A percentile compares a stretch with the other conserved stretches of the same genome.
These are phyloP conservation scores for Tetragonisca angustula DNA, from an alignment of 2,888 invertebrate species.

Conservation along the genomic window DNA sequence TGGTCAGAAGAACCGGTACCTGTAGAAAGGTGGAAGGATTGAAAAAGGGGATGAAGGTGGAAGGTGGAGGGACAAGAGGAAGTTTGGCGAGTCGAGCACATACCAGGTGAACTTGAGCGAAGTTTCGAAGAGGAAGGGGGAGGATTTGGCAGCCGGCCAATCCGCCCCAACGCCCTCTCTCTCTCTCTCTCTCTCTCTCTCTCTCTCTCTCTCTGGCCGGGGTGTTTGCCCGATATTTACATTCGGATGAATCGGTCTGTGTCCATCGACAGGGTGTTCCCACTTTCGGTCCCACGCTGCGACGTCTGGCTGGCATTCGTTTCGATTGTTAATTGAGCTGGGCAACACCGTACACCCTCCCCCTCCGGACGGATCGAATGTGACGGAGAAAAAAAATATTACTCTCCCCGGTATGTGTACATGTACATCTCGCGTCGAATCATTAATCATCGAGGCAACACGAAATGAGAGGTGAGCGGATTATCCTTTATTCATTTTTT, in stretches of 20 bases:
- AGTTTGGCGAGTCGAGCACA: slow-evolving; percentile 65
- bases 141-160: slow-evolving; percentile 70
- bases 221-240: slow-evolving; percentile 74
- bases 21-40: not conserved
- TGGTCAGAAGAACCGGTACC: not conserved
- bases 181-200: slow-evolving; percentile 42
- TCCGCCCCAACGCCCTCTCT: slow-evolving; percentile 21
- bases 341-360: not conserved
- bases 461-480: not conserved
- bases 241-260: slow-evolving; percentile 53
- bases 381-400: not conserved
- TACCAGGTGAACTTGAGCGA: slow-evolving; percentile 71
- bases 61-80: slow-evolving; percentile 50
- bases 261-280: slow-evolving; percentile 33
- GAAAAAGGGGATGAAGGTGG: not conserved
- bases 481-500: not conserved
- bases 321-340: slow-evolving; percentile 17
- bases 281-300: not conserved
- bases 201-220: slow-evolving; percentile 41
- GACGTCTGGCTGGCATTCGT: slow-evolving; percentile 17
- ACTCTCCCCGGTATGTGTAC: too few species aligned
- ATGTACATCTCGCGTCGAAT: too few species aligned
- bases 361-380: not conserved
- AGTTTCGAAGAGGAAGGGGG: slow-evolving; percentile 51
- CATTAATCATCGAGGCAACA: not conserved